Base-by-base conservation (phyloP, 2,888 invertebrate species). In the Pseudoips prasinana region DNA sequence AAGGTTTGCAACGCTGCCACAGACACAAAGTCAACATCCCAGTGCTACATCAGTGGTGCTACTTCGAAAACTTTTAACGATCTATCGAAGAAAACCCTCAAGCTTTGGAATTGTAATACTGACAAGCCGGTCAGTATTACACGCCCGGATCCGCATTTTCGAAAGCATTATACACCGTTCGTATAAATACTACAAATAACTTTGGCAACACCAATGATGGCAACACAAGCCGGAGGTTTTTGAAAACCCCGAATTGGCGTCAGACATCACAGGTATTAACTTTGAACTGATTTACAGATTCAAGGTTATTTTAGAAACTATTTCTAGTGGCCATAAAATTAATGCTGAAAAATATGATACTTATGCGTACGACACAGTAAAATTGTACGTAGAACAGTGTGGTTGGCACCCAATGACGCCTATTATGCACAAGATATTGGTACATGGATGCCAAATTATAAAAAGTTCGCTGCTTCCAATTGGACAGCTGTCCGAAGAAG, bases 1-100 rank as follows among this genome's bases (percentile, higher is more conserved):
- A 73, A 71, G 38, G 59, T 70, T 0, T 67, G 58, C 34, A 70
- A 71, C 46, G 65, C 66, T 11, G 62, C 61, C 7, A 59, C 65
- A 17, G 39, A 47, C 24, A 70, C 62, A 8, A 40, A 30, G 29
- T 67, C 64, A 6, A 64, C 67, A 5, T 51, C 42, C 29, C 30
- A 49, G 17, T 75, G 69, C 32, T 70, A 67, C 32, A 60, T 71
- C 11, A 71, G 68, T 42, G 58, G 57, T 9, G 37, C 42, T 19
- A 73, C 68, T 11, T 64, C 65, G 3, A 69, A 64, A 47, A 50
- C 63, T 10, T 70, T 71, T 29, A 71, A 70, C 30, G 39, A 62
- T 28, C 10, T 29, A n/a, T n/a, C n/a, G n/a, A n/a, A n/a, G 6
- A 31, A 22, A 11, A 33, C 20, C 25, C 24, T 7, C 22, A 38